Evolutionary conservation across 2,113 vertebrate genomes (phyloP).

Genomic region (Callocephalon fimbriatum): DNA sequence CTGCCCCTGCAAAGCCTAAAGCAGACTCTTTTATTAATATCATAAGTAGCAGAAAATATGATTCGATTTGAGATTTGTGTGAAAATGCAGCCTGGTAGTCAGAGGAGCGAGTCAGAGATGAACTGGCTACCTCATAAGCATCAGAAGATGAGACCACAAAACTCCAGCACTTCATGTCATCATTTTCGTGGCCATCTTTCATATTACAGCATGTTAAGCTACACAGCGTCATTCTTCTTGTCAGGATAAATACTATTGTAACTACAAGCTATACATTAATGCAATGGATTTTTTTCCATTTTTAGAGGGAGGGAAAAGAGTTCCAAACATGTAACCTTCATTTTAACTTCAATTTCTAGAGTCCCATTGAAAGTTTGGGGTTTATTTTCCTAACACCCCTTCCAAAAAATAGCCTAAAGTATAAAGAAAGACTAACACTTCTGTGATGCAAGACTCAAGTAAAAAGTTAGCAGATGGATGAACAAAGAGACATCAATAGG

Average conservation of each 20-base stretch:
- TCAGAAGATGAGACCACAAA: not conserved
- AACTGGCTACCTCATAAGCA: not conserved
- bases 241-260: not conserved
- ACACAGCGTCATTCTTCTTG: not conserved
- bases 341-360: not conserved
- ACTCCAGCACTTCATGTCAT: not conserved
- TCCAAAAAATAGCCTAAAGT: not conserved
- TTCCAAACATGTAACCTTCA: not conserved
- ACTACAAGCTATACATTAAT: not conserved
- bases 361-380: not conserved
- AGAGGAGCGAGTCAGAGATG: fast-evolving
- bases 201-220: not conserved
- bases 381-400: fast-evolving
- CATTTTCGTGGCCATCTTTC: not conserved
- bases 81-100: not conserved
- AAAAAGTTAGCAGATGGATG: not conserved
- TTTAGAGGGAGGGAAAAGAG: not conserved
- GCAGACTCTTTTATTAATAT: not conserved
- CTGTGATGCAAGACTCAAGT: not conserved
- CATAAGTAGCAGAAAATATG: not conserved
- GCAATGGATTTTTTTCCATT: not conserved
- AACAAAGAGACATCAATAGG: not conserved
- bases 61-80: not conserved
- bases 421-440: not conserved
- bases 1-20: not conserved